A percentile compares a stretch with the other conserved stretches of the same genome.
Evolutionary conservation across 2,113 vertebrate genomes (phyloP).

Genomic region (Forbesichthys papilliferus): DNA sequence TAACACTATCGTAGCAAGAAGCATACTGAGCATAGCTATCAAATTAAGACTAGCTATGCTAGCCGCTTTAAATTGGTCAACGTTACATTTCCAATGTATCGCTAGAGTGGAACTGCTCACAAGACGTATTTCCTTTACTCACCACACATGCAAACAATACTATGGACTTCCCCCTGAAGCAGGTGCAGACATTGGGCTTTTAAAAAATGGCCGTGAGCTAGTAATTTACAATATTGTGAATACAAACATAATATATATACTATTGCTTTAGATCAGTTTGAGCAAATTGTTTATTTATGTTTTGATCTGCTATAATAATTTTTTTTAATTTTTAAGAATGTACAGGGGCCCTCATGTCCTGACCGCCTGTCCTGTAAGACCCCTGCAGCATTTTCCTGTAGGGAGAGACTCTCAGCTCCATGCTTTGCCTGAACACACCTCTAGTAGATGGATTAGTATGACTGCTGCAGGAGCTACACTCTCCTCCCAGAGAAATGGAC

Average conservation of each 20-base stretch:
- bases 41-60: not conserved
- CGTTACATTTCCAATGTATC: no score
- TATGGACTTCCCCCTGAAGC: no score
- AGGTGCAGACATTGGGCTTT: no score
- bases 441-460: constrained; percentile 6
- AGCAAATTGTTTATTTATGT: no score
- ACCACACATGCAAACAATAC: not conserved
- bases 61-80: not conserved
- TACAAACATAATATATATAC: no score
- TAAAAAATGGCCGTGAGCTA: no score
- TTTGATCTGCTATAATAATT: not conserved
- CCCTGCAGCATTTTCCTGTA: constrained; percentile 17
- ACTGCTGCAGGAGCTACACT: not conserved
- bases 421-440: constrained; percentile 22
- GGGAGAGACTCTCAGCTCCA: constrained; percentile 31
- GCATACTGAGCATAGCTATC: not conserved
- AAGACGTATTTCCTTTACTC: no score
- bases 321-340: constrained; percentile 60
- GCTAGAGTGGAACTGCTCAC: no score
- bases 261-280: no score
- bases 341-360: constrained; percentile 53
- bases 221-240: no score
- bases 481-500: not conserved
- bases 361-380: constrained; percentile 40
- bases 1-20: not conserved